A percentile compares a stretch with the other conserved stretches of the same genome.
Evolutionary conservation across 2,113 vertebrate genomes (phyloP).

Genomic region (Antechinus flavipes): DNA sequence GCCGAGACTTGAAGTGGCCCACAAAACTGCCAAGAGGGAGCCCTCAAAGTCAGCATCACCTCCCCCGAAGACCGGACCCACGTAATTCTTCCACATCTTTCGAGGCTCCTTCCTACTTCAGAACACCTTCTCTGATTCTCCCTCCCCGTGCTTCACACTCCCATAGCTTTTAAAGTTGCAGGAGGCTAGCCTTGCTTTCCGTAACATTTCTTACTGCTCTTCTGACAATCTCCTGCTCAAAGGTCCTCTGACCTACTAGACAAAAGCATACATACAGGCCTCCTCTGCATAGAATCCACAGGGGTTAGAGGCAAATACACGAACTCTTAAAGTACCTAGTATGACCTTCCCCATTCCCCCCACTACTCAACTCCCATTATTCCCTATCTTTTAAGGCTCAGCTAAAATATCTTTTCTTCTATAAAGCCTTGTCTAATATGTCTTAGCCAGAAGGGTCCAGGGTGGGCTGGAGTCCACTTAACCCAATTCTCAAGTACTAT

Average conservation of each 20-base stretch:
- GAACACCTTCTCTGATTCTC: too few relatives aligned
- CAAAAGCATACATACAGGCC: not conserved
- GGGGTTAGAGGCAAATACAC: not conserved
- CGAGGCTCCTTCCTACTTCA: not conserved
- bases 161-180: too few relatives aligned
- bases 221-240: not conserved
- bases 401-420: too few relatives aligned
- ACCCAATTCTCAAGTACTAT: not conserved
- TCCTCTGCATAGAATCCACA: not conserved
- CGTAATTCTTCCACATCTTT: not conserved
- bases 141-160: too few relatives aligned
- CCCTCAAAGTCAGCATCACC: not conserved
- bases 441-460: not conserved
- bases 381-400: too few relatives aligned
- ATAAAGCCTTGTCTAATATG: not conserved
- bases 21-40: constrained; percentile 89
- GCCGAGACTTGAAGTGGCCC: constrained; percentile 97
- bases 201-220: not conserved
- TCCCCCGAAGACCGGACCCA: not conserved
- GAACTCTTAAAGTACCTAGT: not conserved
- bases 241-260: not conserved
- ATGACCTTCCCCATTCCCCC: too few relatives aligned
- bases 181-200: too few relatives aligned
- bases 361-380: not conserved
- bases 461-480: not conserved